Evolutionary conservation across 2,797 vertebrate genomes (phyloP), one percentile per base, ranked within the genome.

Genomic region (Coranthus polyacanthus): DNA sequence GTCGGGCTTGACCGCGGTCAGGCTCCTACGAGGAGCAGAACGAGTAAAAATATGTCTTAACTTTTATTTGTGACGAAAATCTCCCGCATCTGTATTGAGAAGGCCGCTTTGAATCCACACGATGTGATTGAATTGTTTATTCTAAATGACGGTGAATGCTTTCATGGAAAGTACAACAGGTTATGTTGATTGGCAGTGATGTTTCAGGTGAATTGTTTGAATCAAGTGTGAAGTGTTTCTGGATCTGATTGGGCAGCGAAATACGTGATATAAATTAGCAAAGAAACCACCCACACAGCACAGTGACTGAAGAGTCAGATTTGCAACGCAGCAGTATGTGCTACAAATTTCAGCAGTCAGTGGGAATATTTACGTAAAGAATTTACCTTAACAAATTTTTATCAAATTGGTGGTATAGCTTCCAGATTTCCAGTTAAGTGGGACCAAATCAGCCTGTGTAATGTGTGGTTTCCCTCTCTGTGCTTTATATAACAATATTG

Each of bases 11-110:
- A 43, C 20, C 8, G 8, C 26, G 51, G 55, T 55, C 12, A 6
- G 21, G 29, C 44, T 68, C 5, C n/a, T 17, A 22, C 41, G 9
- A 63, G 45, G 42, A 20, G 38, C 45, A 34, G 17, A 11, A 24
- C 2, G 41, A 55, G 41, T 32, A 9, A 50, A 59, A 55, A 16
- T 39, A 45, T 53, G 75, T 87, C 74, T 81, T 83, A 72, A 68
- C 45, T 72, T 56, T 50, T 58, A 51, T 78, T 72, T 78, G 43
- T 51, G 41, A 51, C 62, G n/a, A 66, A 65, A 61, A 64, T 79
- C 41, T 15, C 6, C 0, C 22, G 21, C 11, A 10, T 81, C 54
- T 70, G 47, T 85, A 75, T 54, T 39, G 72, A 68, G 63, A 65
- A 1, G 37, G 46, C 44, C 20, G 5, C 55, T 78, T 83, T 66